Percentiles rank a stretch among this genome's conserved stretches.
These are phyloP conservation scores for Pleuronectes platessa DNA, from an alignment of 2,113 vertebrate species.

Conservation along the genomic window DNA sequence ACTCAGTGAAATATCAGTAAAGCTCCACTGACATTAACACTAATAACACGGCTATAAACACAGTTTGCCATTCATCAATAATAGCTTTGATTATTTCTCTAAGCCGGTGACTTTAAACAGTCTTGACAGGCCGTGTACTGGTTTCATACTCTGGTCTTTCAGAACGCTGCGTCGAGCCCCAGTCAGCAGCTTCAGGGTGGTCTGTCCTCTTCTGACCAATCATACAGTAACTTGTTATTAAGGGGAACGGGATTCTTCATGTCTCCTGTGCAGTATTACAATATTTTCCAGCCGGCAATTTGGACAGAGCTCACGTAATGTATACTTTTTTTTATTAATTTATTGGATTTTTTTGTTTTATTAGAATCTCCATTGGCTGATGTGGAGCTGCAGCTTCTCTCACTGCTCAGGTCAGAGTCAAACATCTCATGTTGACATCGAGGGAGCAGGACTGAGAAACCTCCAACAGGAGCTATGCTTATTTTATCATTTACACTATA, in stretches of 20 bases:
- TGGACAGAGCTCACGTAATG: constrained; percentile 9
- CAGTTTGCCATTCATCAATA: constrained; percentile 33
- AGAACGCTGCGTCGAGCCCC: constrained; percentile 12
- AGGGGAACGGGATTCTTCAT: constrained; percentile 43
- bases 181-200: constrained; percentile 63
- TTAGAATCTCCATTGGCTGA: not conserved
- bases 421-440: not conserved
- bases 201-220: constrained; percentile 42
- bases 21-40: constrained; percentile 13
- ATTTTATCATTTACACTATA: not conserved
- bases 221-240: constrained; percentile 28
- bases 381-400: not conserved
- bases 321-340: no score
- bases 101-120: constrained; percentile 36
- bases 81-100: constrained; percentile 38
- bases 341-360: not conserved
- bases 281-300: constrained; percentile 38
- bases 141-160: constrained; percentile 15
- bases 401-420: no score
- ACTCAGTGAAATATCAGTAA: constrained; percentile 6
- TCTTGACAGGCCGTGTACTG: constrained; percentile 9
- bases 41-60: constrained; percentile 32
- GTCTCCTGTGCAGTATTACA: constrained; percentile 29
- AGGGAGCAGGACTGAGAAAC: not conserved
- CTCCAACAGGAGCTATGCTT: no score